These are phyloP conservation scores for Ciconia maguari DNA, from an alignment of 2,113 vertebrate genomes.

Conservation along the genomic window DNA sequence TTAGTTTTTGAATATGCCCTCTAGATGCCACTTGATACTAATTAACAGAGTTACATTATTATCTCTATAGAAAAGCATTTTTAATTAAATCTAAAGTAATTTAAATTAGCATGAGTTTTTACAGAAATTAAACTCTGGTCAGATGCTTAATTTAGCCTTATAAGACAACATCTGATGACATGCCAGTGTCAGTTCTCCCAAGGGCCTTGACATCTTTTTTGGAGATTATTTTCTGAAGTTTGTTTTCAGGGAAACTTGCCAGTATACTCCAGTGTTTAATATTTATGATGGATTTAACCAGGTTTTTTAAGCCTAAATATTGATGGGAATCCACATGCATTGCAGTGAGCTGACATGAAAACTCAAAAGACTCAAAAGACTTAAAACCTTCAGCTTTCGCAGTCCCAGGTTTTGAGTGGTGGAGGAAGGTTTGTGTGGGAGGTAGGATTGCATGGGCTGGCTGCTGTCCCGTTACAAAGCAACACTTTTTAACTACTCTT, in stretches of 20 bases:
- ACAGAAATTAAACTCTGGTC: constrained; percentile 69
- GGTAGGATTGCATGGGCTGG: not conserved
- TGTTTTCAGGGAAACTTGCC: constrained; percentile 51
- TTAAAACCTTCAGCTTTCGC: not conserved
- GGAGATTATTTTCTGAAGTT: constrained; percentile 36
- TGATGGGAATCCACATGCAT: not conserved
- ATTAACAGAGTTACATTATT: constrained; percentile 78
- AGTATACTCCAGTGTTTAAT: not conserved
- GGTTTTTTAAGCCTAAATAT: not conserved
- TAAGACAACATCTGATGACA: constrained; percentile 48
- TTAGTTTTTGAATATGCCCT: constrained; percentile 78
- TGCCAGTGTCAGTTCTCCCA: constrained; percentile 8
- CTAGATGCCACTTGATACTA: constrained; percentile 78
- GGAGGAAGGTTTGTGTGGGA: not conserved
- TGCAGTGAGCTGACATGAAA: not conserved
- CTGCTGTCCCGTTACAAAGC: not conserved
- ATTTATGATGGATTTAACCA: constrained; percentile 31
- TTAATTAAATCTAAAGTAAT: constrained; percentile 79
- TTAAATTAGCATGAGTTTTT: constrained; percentile 74
- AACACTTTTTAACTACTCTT: not conserved
- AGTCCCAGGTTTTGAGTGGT: not conserved
- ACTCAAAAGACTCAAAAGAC: not conserved
- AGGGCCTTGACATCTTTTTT: constrained; percentile 5
- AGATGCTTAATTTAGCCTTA: constrained; percentile 62
- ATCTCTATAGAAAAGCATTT: constrained; percentile 74